Conservation (phyloP, 2,797 vertebrate species). For the Philypnodon macrostomus region DNA sequence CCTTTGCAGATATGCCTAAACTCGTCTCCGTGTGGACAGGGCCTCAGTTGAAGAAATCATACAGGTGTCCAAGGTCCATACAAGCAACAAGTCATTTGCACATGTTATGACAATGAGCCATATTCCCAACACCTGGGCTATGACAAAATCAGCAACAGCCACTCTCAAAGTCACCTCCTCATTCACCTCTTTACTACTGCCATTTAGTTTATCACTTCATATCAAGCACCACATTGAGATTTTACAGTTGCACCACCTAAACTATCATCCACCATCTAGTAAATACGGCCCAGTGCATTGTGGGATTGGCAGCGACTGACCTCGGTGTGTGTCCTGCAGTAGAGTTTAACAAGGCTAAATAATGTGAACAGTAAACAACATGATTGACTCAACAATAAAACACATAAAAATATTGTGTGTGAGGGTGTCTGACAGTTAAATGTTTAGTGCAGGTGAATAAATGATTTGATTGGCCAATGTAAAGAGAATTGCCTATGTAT, state of each 20-base stretch:
- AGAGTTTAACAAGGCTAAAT: constrained; percentile 12
- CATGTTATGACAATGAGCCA: not conserved
- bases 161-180: not conserved
- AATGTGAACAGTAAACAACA: constrained; percentile 9
- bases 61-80: too few relatives aligned
- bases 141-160: too few relatives aligned
- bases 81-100: too few relatives aligned
- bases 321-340: constrained; percentile 9
- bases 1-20: too few relatives aligned
- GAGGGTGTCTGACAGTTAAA: constrained; percentile 4
- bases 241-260: constrained; percentile 10
- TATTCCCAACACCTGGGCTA: too few relatives aligned
- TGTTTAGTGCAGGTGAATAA: not conserved
- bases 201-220: constrained; percentile 6
- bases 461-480: not conserved
- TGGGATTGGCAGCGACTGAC: constrained; percentile 11
- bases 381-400: constrained; percentile 5
- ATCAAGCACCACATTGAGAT: constrained; percentile 8
- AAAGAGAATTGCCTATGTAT: too few relatives aligned
- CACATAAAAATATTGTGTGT: constrained; percentile 4
- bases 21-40: too few relatives aligned
- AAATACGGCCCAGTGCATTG: constrained; percentile 11
- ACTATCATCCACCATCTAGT: constrained; percentile 10
- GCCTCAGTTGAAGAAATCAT: too few relatives aligned
- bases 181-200: constrained; percentile 1